These are phyloP conservation scores for Magallana ariakensis DNA, from an alignment of 1,140 invertebrate species.

Conservation along the genomic window DNA sequence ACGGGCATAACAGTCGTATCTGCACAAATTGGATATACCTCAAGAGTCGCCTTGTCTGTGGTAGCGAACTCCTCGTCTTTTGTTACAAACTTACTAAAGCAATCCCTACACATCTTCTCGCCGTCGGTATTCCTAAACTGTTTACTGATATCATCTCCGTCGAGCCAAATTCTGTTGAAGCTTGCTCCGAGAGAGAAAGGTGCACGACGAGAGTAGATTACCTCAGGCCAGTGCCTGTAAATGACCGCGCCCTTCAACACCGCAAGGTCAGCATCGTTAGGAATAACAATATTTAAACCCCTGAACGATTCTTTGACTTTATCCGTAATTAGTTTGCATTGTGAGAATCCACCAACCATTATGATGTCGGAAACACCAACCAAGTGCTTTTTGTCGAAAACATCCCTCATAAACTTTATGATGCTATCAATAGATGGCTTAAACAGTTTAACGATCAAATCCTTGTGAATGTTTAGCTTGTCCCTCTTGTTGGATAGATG, in stretches of 20 bases:
- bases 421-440: conserved; percentile 17
- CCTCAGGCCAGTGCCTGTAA: conserved; percentile 42
- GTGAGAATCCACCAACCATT: conserved; percentile 39
- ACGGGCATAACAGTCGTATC: neutral
- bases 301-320: neutral
- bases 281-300: conserved; percentile 27
- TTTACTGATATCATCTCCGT: neutral
- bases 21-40: neutral
- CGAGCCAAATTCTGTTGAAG: neutral
- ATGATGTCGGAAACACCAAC: neutral
- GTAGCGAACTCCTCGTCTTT: neutral
- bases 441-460: neutral
- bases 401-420: neutral
- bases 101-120: conserved; percentile 10
- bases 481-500: neutral
- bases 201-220: neutral
- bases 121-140: neutral
- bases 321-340: conserved; percentile 21
- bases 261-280: conserved; percentile 35
- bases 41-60: neutral
- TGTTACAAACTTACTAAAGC: conserved; percentile 8
- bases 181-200: conserved; percentile 11
- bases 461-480: conserved; percentile 1
- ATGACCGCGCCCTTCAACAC: conserved; percentile 47
- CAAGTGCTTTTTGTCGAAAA: neutral